Evolutionary conservation across 2,888 invertebrate species (phyloP).

Genomic region (Ophraella communa): DNA sequence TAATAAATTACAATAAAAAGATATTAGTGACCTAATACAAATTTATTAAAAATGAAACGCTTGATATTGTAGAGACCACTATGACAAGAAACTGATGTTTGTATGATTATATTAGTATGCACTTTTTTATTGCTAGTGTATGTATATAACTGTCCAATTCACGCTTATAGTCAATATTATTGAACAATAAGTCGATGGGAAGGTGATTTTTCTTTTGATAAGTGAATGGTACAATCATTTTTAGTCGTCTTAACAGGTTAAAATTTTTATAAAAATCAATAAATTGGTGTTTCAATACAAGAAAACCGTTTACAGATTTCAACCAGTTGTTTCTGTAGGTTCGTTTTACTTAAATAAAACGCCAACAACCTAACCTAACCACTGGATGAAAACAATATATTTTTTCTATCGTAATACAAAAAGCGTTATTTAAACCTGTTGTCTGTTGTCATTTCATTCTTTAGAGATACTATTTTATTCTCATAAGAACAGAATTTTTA

Average conservation of each 20-base stretch:
- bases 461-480: no score
- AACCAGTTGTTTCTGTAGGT: no score
- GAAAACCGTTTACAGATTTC: no score
- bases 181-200: constrained; percentile 52
- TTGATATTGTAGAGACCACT: constrained; percentile 41
- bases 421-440: no score
- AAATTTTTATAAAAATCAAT: background rate
- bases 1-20: background rate
- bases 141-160: constrained; percentile 52
- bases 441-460: no score
- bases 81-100: constrained; percentile 32
- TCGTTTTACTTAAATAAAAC: no score
- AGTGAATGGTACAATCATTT: background rate
- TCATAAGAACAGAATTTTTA: no score
- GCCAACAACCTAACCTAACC: no score
- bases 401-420: no score
- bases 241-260: background rate
- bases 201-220: constrained; percentile 23
- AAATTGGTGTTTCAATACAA: no score
- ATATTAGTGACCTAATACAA: constrained; percentile 7
- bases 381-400: no score
- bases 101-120: constrained; percentile 24
- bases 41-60: constrained; percentile 40
- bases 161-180: constrained; percentile 57
- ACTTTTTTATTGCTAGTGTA: constrained; percentile 40